A percentile compares a stretch with the other conserved stretches of the same genome.
Conservation (phyloP, 2,888 invertebrate genomes). For the Limnephilus rhombicus region DNA sequence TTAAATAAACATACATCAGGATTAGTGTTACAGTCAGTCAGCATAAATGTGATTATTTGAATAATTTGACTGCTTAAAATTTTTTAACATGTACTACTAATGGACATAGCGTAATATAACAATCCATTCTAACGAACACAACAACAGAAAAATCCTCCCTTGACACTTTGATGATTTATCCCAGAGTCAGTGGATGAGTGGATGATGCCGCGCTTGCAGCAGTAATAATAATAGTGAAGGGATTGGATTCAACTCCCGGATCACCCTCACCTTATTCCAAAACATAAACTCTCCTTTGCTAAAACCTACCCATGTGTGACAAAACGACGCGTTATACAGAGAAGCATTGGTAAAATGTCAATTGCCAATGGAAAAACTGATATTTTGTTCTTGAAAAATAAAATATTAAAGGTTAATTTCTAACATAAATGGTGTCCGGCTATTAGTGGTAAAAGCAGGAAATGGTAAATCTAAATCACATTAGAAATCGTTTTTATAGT, state of each 20-base stretch:
- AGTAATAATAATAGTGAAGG: constrained; percentile 24
- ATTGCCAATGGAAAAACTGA: neutral
- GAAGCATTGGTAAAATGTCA: constrained; percentile 37
- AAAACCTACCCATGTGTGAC: constrained; percentile 66
- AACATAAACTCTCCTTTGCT: constrained; percentile 66
- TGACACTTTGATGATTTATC: constrained; percentile 14
- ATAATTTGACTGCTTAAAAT: no score
- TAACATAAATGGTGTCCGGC: no score
- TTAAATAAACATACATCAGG: no score
- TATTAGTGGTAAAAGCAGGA: no score
- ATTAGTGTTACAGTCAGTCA: no score
- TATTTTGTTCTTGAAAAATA: neutral
- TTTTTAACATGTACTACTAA: no score
- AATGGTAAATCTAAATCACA: no score
- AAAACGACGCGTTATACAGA: constrained; percentile 57
- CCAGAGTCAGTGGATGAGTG: constrained; percentile 42
- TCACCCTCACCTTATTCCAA: constrained; percentile 65
- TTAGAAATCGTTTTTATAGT: no score
- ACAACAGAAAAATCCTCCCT: constrained; percentile 41
- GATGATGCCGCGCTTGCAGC: constrained; percentile 14
- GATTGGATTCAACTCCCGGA: constrained; percentile 44
- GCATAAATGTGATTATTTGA: no score
- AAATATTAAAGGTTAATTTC: neutral
- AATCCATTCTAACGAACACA: constrained; percentile 12
- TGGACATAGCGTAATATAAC: neutral